Evolutionary conservation across 2,888 invertebrate species (phyloP).

Genomic region (Trichogramma evanescens): DNA sequence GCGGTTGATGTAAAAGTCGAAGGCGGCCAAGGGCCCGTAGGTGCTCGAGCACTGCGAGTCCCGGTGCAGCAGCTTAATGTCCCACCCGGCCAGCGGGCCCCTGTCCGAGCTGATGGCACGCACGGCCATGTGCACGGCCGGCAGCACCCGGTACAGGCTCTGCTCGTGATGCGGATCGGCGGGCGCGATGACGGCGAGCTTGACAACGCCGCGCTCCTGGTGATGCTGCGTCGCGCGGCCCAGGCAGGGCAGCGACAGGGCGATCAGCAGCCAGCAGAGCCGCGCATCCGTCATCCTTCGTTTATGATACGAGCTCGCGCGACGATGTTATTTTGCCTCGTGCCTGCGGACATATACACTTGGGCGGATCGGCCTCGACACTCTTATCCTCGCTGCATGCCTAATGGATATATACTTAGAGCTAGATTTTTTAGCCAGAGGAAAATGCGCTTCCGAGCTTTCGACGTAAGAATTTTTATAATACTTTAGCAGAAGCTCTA

Average conservation of each 20-base stretch:
- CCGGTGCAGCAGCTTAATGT: constrained; percentile 60
- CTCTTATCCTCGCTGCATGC: too few relatives aligned
- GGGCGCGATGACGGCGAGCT: constrained; percentile 61
- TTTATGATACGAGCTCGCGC: too few relatives aligned
- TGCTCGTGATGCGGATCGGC: constrained; percentile 57
- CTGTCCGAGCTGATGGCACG: constrained; percentile 55
- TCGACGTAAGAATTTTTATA: too few relatives aligned
- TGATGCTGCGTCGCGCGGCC: not conserved
- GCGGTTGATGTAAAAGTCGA: constrained; percentile 65
- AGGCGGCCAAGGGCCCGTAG: constrained; percentile 69
- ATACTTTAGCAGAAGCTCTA: too few relatives aligned
- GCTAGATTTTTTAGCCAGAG: too few relatives aligned
- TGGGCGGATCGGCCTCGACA: too few relatives aligned
- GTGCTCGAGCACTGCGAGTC: constrained; percentile 74
- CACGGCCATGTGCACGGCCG: constrained; percentile 65
- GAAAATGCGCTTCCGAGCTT: too few relatives aligned
- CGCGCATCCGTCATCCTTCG: too few relatives aligned
- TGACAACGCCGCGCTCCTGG: constrained; percentile 46
- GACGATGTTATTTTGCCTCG: too few relatives aligned
- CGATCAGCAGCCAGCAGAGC: not conserved
- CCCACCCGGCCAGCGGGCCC: constrained; percentile 62
- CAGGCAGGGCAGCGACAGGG: not conserved
- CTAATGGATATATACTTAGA: too few relatives aligned
- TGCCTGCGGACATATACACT: too few relatives aligned
- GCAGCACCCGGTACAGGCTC: constrained; percentile 60